A percentile compares a stretch with the other conserved stretches of the same genome.
These are phyloP conservation scores for Meandrusa payeni DNA, from an alignment of 2,888 invertebrate species.

Conservation along the genomic window DNA sequence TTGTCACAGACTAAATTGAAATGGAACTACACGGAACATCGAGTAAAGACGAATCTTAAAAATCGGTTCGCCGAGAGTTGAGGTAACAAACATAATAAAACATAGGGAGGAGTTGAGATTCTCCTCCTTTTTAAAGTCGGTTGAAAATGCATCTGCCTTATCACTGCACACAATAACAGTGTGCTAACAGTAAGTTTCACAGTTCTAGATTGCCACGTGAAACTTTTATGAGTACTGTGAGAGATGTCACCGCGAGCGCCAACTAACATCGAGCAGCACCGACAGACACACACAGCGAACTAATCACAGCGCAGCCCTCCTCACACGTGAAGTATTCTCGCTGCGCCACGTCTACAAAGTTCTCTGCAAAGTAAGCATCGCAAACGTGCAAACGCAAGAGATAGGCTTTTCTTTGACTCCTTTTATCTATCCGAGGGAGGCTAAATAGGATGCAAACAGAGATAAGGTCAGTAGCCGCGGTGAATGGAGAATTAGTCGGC, in stretches of 20 bases:
- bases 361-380: conserved; percentile 52
- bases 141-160: too few relatives aligned
- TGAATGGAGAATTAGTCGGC: conserved; percentile 61
- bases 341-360: conserved; percentile 10
- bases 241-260: too few relatives aligned
- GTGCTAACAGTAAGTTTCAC: conserved; percentile 32
- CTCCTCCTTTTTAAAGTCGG: too few relatives aligned
- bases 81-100: too few relatives aligned
- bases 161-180: not conserved
- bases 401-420: conserved; percentile 76
- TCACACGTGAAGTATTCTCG: conserved; percentile 31
- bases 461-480: conserved; percentile 57
- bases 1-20: too few relatives aligned
- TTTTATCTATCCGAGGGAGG: conserved; percentile 67
- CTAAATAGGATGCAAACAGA: conserved; percentile 78
- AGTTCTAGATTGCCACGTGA: conserved; percentile 62
- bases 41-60: too few relatives aligned
- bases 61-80: too few relatives aligned
- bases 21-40: too few relatives aligned
- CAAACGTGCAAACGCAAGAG: conserved; percentile 71
- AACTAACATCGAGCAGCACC: too few relatives aligned
- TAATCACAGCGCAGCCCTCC: conserved; percentile 14
- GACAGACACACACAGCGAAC: conserved; percentile 24
- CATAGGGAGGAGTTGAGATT: too few relatives aligned
- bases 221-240: conserved; percentile 62